phyloP scores from a whole-genome alignment of 2,113 vertebrate genomes.

The Neolamprologus kungweensis region DNA sequence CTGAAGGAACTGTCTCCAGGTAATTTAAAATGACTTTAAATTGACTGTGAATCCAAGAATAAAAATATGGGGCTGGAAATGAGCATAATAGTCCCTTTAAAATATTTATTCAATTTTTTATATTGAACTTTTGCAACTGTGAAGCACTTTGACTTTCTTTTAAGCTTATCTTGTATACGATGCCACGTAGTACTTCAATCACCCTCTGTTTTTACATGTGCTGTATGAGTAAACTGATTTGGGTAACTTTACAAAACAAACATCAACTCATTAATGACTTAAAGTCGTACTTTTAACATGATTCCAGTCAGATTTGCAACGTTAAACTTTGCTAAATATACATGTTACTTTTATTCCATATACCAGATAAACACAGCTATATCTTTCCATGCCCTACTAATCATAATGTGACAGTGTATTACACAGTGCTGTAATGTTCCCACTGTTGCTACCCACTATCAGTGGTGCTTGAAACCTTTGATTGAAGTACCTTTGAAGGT shows the following conservation, averaged over 20 bases:
- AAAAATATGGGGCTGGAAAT: neutral
- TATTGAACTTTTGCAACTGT: neutral
- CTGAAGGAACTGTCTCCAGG: neutral
- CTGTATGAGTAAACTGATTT: neutral
- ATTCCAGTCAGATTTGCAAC: neutral
- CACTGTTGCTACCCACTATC: constrained; percentile 6
- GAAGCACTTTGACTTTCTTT: neutral
- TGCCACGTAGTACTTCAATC: neutral
- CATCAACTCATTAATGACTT: neutral
- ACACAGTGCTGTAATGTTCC: constrained; percentile 10
- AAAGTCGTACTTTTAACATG: neutral
- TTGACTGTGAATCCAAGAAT: neutral
- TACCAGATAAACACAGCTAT: constrained; percentile 4
- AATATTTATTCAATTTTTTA: neutral
- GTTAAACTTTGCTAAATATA: neutral
- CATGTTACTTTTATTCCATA: neutral
- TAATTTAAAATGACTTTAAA: neutral
- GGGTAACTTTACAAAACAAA: neutral
- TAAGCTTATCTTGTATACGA: neutral
- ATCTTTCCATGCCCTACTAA: neutral
- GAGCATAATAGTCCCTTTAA: neutral
- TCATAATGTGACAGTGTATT: constrained; percentile 11
- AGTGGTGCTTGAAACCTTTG: constrained; percentile 27
- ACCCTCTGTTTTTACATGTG: neutral
- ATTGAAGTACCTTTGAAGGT: constrained; percentile 56